A percentile compares a stretch with the other conserved stretches of the same genome.
Evolutionary conservation across 1,140 invertebrate genomes (phyloP).

Genomic region (Neuroterus valhalla): DNA sequence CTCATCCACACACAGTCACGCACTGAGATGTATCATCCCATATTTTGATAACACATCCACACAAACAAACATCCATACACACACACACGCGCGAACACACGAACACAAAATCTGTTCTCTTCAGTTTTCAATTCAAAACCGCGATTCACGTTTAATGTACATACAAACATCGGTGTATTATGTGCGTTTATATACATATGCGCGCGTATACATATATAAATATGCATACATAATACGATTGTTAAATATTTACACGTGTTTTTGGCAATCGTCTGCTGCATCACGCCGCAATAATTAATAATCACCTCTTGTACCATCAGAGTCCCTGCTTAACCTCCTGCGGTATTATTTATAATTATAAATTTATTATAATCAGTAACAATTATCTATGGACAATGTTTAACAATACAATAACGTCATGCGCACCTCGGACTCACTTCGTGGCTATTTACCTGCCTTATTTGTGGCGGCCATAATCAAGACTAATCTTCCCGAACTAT

Average conservation of each 20-base stretch:
- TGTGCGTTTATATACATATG: slow-evolving; percentile 33
- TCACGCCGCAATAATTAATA: slow-evolving; percentile 35
- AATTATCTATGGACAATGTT: slow-evolving; percentile 29
- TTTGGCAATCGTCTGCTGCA: slow-evolving; percentile 1
- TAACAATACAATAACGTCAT: slow-evolving; percentile 30
- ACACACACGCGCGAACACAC: neutral
- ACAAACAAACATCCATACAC: neutral
- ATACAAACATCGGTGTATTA: slow-evolving; percentile 29
- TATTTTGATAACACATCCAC: too few species aligned
- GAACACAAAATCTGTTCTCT: slow-evolving; percentile 11
- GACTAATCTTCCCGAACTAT: slow-evolving; percentile 21
- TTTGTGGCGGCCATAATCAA: slow-evolving; percentile 19
- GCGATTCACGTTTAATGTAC: slow-evolving; percentile 28
- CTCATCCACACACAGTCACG: neutral
- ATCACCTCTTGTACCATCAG: slow-evolving; percentile 15
- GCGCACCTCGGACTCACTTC: slow-evolving; percentile 24
- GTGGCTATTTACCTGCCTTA: slow-evolving; percentile 23
- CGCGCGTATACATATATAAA: slow-evolving; percentile 28
- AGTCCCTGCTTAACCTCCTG: slow-evolving; percentile 19
- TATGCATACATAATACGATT: slow-evolving; percentile 26
- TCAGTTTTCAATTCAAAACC: neutral
- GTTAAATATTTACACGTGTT: slow-evolving; percentile 16
- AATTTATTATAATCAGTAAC: slow-evolving; percentile 26
- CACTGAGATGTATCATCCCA: too few species aligned
- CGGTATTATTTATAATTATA: slow-evolving; percentile 20